A percentile compares a stretch with the other conserved stretches of the same genome.
phyloP scores from a whole-genome alignment of 1,140 invertebrate species.

The Diprion similis region DNA sequence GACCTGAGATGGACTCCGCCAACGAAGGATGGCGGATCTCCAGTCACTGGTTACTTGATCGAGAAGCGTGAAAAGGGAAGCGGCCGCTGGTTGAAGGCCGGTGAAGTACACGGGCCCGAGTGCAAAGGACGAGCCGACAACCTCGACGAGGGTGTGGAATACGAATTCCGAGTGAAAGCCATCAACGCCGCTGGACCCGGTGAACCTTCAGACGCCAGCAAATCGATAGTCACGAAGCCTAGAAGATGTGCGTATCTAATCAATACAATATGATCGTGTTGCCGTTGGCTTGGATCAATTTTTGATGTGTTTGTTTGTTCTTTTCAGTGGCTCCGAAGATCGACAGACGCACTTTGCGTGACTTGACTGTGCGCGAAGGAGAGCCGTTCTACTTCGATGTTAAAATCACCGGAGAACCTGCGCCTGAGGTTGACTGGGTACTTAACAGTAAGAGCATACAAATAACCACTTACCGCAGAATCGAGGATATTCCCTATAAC shows the following conservation, averaged over 20 bases:
- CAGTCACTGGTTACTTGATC: conserved; percentile 91
- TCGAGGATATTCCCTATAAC: conserved; percentile 88
- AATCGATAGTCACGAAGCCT: conserved; percentile 81
- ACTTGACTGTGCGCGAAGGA: conserved; percentile 81
- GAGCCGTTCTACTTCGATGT: conserved; percentile 86
- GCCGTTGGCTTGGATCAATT: background rate
- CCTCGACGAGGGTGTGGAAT: conserved; percentile 85
- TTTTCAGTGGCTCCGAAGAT: conserved; percentile 89
- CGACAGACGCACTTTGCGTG: conserved; percentile 79
- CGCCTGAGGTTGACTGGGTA: conserved; percentile 79
- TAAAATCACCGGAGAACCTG: conserved; percentile 84
- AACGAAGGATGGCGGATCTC: conserved; percentile 87
- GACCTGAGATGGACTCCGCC: conserved; percentile 93
- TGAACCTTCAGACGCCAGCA: conserved; percentile 76
- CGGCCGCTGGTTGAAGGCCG: conserved; percentile 85
- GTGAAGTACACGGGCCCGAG: conserved; percentile 78
- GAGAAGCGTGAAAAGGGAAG: conserved; percentile 91
- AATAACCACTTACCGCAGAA: conserved; percentile 64
- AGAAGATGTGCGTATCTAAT: conserved; percentile 76
- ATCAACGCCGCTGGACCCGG: conserved; percentile 81
- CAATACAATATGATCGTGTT: conserved; percentile 41
- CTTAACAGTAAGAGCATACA: conserved; percentile 68
- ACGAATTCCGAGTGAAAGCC: conserved; percentile 88
- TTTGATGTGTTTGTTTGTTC: conserved; percentile 16
- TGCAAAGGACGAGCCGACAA: conserved; percentile 81